phyloP scores from a whole-genome alignment of 2,888 invertebrate genomes.

The Lithophane socia region DNA sequence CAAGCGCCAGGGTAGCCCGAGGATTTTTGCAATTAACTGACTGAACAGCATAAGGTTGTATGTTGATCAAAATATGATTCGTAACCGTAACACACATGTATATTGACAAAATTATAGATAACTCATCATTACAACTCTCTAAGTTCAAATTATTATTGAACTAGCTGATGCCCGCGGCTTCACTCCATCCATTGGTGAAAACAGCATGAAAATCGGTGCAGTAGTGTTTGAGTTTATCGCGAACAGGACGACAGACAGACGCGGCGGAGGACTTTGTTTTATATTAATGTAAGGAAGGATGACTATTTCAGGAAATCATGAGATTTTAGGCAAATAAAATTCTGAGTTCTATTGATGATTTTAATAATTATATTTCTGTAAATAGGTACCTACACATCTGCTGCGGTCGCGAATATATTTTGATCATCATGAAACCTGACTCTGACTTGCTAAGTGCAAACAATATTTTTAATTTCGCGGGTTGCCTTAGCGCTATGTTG shows the following conservation, averaged over 20 bases:
- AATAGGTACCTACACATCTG: neutral
- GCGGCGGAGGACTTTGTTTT: too few relatives aligned
- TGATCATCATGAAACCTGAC: neutral
- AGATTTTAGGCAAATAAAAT: neutral
- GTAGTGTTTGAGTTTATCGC: too few relatives aligned
- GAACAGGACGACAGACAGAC: too few relatives aligned
- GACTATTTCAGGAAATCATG: neutral
- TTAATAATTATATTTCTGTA: neutral
- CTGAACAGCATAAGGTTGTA: neutral
- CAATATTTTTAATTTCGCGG: neutral
- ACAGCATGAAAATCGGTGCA: too few relatives aligned
- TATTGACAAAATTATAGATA: neutral
- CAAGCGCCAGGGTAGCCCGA: neutral
- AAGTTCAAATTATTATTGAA: neutral
- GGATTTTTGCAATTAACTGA: neutral
- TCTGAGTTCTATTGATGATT: neutral
- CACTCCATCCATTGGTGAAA: too few relatives aligned
- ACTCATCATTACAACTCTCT: neutral
- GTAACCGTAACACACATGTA: neutral
- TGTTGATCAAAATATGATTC: neutral
- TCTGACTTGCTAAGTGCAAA: neutral
- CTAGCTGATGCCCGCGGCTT: too few relatives aligned
- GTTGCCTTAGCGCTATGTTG: conserved; percentile 14
- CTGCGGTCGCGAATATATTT: neutral
- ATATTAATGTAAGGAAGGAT: neutral